Evolutionary conservation across 2,113 vertebrate species (phyloP).

Genomic region (Trinectes maculatus): DNA sequence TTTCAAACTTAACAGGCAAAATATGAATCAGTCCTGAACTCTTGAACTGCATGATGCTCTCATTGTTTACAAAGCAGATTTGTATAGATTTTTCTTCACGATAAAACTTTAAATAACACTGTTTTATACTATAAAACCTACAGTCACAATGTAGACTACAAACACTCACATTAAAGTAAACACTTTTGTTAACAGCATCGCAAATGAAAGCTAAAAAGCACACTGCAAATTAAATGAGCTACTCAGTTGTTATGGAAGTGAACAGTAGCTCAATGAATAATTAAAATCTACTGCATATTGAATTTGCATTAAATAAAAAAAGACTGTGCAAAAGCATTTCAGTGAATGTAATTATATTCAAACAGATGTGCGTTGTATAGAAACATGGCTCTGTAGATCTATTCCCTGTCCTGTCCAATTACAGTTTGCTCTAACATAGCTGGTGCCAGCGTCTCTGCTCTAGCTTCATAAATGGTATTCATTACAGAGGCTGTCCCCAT

Average conservation of each 20-base stretch:
- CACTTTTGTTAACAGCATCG: not conserved
- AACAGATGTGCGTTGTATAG: slow-evolving; percentile 34
- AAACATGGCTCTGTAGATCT: slow-evolving; percentile 15
- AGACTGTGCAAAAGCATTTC: slow-evolving; percentile 17
- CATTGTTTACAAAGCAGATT: too few relatives aligned
- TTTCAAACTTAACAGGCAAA: not conserved
- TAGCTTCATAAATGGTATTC: slow-evolving; percentile 40
- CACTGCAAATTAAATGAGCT: not conserved
- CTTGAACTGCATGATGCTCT: too few relatives aligned
- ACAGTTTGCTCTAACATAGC: slow-evolving; percentile 22
- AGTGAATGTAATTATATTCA: slow-evolving; percentile 2
- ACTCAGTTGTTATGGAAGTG: not conserved
- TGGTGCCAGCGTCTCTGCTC: slow-evolving; percentile 27
- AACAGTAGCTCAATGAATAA: not conserved
- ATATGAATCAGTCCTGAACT: too few relatives aligned
- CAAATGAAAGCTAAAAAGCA: not conserved
- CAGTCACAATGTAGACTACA: not conserved
- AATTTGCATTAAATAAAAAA: slow-evolving; percentile 10
- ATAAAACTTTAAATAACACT: too few relatives aligned
- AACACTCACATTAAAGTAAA: not conserved
- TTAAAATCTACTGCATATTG: slow-evolving; percentile 16
- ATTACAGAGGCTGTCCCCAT: slow-evolving; percentile 28
- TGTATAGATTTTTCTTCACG: too few relatives aligned
- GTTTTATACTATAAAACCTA: too few relatives aligned
- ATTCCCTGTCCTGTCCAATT: slow-evolving; percentile 41